phyloP scores from a whole-genome alignment of 1,140 invertebrate species.

The Dermatophagoides farinae region DNA sequence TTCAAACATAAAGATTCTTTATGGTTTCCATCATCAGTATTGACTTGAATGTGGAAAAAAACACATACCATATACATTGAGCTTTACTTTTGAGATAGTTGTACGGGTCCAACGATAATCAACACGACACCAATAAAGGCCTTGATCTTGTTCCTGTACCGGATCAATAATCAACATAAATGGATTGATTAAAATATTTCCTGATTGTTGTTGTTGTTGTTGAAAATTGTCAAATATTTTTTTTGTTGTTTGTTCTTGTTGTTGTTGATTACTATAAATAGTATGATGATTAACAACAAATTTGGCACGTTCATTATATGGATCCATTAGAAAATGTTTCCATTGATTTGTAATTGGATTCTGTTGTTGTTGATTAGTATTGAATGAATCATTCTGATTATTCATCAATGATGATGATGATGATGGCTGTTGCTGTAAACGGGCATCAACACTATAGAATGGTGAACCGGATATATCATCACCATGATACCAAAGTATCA shows the following conservation, averaged over 20 bases:
- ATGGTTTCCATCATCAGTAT: too few relatives aligned
- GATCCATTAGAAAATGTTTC: slow-evolving; percentile 17
- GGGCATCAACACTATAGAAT: slow-evolving; percentile 39
- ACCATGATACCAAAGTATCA: slow-evolving; percentile 56
- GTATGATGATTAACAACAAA: slow-evolving; percentile 14
- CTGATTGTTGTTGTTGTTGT: neutral
- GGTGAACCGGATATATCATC: slow-evolving; percentile 44
- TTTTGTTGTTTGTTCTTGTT: too few relatives aligned
- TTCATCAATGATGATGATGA: neutral
- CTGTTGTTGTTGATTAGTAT: neutral
- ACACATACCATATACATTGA: slow-evolving; percentile 19
- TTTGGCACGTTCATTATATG: slow-evolving; percentile 14
- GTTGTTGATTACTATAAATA: neutral
- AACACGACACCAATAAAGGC: slow-evolving; percentile 19
- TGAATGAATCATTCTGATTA: neutral
- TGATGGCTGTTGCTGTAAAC: neutral
- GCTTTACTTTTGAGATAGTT: slow-evolving; percentile 13
- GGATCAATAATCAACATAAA: slow-evolving; percentile 16
- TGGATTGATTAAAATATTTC: neutral
- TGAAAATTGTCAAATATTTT: neutral
- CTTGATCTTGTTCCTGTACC: slow-evolving; percentile 13
- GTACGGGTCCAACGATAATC: slow-evolving; percentile 18
- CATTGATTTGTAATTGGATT: neutral
- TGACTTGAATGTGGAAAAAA: too few relatives aligned
- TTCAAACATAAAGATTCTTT: too few relatives aligned